A percentile compares a stretch with the other conserved stretches of the same genome.
Conservation (phyloP, 1,140 invertebrate genomes). For the Cotesia vestalis region DNA sequence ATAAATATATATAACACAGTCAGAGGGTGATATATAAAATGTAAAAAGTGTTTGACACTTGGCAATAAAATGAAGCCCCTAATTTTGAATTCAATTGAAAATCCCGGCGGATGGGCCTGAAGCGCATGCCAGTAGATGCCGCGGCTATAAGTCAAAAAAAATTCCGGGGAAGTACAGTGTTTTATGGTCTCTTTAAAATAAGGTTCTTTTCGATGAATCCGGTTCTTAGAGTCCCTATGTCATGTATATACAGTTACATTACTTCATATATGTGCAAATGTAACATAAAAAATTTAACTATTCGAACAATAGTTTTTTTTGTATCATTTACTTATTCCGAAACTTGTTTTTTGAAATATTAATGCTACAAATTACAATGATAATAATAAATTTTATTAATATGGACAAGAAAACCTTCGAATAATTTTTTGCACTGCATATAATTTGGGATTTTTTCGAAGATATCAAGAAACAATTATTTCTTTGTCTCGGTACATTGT, state of each 20-base stretch:
- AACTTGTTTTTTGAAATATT: neutral
- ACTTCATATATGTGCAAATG: constrained; percentile 36
- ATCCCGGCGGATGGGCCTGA: constrained; percentile 39
- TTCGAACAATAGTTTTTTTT: neutral
- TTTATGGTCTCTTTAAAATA: constrained; percentile 59
- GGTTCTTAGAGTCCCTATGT: constrained; percentile 31
- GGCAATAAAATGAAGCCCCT: constrained; percentile 57
- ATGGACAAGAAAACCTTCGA: too few species aligned
- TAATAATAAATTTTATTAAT: too few species aligned
- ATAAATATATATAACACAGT: constrained; percentile 8
- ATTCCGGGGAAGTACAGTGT: constrained; percentile 55
- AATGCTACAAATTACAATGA: too few species aligned
- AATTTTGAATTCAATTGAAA: constrained; percentile 63
- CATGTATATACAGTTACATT: neutral
- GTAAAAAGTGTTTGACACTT: constrained; percentile 51
- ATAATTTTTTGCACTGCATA: too few species aligned
- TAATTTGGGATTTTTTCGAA: too few species aligned
- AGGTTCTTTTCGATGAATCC: constrained; percentile 49
- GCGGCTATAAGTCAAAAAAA: constrained; percentile 26
- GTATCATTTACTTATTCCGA: neutral
- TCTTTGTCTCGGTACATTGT: neutral
- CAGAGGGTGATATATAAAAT: constrained; percentile 3
- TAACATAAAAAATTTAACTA: constrained; percentile 21
- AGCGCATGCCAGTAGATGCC: neutral
- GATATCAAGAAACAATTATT: too few species aligned